phyloP scores from a whole-genome alignment of 1,140 invertebrate genomes.

The Drosophila yakuba region DNA sequence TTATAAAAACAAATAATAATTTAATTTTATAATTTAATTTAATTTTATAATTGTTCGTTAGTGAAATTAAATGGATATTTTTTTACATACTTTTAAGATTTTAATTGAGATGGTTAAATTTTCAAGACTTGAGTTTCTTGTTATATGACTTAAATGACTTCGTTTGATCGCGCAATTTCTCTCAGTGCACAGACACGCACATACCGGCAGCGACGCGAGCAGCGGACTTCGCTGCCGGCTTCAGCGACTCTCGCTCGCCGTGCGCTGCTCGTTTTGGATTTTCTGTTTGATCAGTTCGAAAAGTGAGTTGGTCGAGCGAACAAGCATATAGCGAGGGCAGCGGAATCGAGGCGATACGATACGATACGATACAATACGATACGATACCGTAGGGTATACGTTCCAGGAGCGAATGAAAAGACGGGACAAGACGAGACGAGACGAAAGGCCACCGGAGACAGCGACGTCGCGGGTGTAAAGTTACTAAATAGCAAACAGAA shows the following conservation, averaged over 20 bases:
- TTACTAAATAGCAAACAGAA: constrained; percentile 28
- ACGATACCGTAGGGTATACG: constrained; percentile 3
- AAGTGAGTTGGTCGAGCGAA: constrained; percentile 69
- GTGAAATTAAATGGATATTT: too few relatives aligned
- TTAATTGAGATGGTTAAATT: too few relatives aligned
- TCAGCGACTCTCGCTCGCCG: constrained; percentile 43
- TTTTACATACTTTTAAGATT: too few relatives aligned
- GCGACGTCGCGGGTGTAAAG: constrained; percentile 44
- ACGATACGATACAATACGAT: constrained; percentile 1
- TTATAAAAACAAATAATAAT: too few relatives aligned
- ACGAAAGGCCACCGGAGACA: constrained; percentile 16
- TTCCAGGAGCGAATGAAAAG: constrained; percentile 23
- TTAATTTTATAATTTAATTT: too few relatives aligned
- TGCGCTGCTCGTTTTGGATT: constrained; percentile 51
- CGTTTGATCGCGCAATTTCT: neutral
- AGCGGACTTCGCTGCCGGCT: constrained; percentile 18
- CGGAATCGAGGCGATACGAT: constrained; percentile 10
- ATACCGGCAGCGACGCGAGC: constrained; percentile 30
- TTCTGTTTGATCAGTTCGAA: constrained; percentile 80
- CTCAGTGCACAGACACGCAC: constrained; percentile 19
- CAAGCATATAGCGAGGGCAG: constrained; percentile 23
- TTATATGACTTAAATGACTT: too few relatives aligned
- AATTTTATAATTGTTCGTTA: too few relatives aligned
- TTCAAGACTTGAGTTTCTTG: too few relatives aligned
- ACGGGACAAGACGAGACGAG: neutral